Conservation (phyloP, 2,113 vertebrate genomes). For the Manacus vitellinus region DNA sequence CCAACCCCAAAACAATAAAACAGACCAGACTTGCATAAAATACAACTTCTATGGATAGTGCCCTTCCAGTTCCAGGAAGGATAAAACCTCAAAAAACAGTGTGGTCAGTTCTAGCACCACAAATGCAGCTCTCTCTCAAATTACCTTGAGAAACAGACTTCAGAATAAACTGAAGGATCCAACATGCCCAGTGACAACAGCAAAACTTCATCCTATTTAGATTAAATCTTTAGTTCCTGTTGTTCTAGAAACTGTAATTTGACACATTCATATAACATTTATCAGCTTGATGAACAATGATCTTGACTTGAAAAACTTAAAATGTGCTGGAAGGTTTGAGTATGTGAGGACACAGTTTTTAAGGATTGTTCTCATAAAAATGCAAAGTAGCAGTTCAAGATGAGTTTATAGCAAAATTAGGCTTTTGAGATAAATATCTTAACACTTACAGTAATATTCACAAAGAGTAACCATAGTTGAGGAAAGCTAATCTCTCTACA, state of each 20-base stretch:
- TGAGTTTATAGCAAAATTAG: conserved; percentile 14
- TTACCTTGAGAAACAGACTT: neutral
- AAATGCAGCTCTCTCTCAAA: neutral
- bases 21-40: neutral
- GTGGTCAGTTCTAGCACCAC: neutral
- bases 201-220: neutral
- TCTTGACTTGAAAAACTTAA: neutral
- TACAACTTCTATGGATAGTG: neutral
- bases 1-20: neutral
- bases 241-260: neutral
- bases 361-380: conserved; percentile 4
- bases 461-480: conserved; percentile 6
- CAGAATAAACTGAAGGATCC: neutral
- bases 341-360: neutral
- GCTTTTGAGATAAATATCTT: conserved; percentile 36
- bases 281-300: neutral
- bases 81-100: neutral
- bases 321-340: neutral
- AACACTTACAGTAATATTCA: conserved; percentile 20
- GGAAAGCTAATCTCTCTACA: conserved; percentile 31
- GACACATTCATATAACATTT: neutral
- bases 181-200: neutral
- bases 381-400: neutral
- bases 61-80: neutral
- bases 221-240: neutral